Evolutionary conservation across 92 coral and sea anemone species (phyloP), one percentile per base, ranked within the genome.

Genomic region (Metridium senile): DNA sequence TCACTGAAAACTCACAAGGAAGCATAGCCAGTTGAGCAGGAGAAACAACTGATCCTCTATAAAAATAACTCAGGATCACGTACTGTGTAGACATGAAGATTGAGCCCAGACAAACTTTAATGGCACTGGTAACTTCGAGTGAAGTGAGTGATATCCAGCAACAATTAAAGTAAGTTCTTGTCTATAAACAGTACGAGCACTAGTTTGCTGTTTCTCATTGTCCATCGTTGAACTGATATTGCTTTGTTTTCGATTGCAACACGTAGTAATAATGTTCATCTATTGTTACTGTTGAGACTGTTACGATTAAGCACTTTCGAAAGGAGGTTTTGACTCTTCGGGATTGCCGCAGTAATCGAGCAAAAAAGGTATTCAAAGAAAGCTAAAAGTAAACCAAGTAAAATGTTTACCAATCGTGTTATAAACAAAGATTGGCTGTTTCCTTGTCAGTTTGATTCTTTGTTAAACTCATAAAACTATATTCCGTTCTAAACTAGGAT

Each of bases 31-130:
- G 21, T 19, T 34, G 46, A 33, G 68, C n/a, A 34, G 33, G 20
- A n/a, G 21, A 21, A 73, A 7, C 33, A 33, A 25, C 53, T 58
- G 33, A 18, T 54, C 59, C 59, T 54, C 29, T 22, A 47, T 1
- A n/a, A 39, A 19, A 58, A 23, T 21, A 39, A 57, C 43, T 9
- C 57, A 1, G 26, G 56, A 2, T 43, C 33, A 73, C 46, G 26
- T 20, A 58, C 62, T 71, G 76, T 71, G 28, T 57, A 58, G 54
- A 21, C 19, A 73, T 73, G 78, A 73, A 73, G 78, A 58, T 73
- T 22, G 78, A 73, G 0, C 68, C 67, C 22, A 23, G 21, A 58
- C 78, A 69, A 33, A 32, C 31, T 6, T 25, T 70, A 66, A 58
- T 69, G 69, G 1, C 39, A 19, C 27, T 57, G 18, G 16, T 65